Evolutionary conservation across 2,888 invertebrate species (phyloP), one percentile per base, ranked within the genome.

Genomic region (Vanessa cardui): DNA sequence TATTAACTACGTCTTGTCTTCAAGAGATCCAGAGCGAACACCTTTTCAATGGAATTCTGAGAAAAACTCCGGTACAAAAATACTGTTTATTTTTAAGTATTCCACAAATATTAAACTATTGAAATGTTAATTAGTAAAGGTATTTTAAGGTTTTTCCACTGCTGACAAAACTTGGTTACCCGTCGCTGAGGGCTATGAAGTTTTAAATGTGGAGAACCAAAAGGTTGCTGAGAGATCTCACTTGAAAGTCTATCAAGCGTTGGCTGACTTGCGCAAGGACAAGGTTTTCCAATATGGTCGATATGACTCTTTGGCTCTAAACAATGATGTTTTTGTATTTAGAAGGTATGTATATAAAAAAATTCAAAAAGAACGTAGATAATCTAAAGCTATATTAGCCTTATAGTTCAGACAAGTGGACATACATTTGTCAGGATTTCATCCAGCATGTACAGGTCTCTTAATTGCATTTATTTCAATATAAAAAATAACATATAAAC

Each of bases 21-120:
- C 95, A 0, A 90, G 96, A 64, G 96, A 96, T 82, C 95, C 95
- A 0, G 94, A 93, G 72, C 89, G 95, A 68, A 95, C 95, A 0
- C 95, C 95, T 0, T 95, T 94, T 84, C 95, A 95, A 73, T 95
- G 95, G 95, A 94, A 94, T 74, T 82, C 88, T 16, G 86, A 94
- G 63, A 94, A 81, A 77, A 94, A 92, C 74, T 93, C 94, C 54
- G 92, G 92, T 90, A 77, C 56, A 58, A 58, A 49, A 39, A 50
- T 8, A 31, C 12, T 26, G 6, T 47, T 47, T 47, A 5, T n/a
- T 47, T 4, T 16, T 5, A 7, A 12, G 9, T 39, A 26, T 33
- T 39, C 12, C 0, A 18, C n/a, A 47, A 47, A 26, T 26, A 26
- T 26, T 26, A 7, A n/a, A 47, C 47, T 18, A 18, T 47, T 47